phyloP scores from a whole-genome alignment of 2,888 invertebrate genomes.

The Epsilonema sp. region DNA sequence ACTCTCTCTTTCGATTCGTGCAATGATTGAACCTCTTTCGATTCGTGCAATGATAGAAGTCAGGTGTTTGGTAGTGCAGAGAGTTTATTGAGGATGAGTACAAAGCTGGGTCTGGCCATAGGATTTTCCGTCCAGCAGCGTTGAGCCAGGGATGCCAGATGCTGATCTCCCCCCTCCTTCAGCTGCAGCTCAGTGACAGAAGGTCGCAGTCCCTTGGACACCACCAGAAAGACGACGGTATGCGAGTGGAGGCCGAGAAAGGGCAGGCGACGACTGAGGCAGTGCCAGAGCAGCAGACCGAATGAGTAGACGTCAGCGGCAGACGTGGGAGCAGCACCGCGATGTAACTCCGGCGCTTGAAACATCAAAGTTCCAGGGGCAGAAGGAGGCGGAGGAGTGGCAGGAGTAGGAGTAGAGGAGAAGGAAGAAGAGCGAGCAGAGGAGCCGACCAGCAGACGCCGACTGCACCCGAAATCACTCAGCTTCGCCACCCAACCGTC shows the following conservation, averaged over 20 bases:
- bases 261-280: constrained; percentile 5
- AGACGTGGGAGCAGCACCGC: neutral
- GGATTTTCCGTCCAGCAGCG: no score
- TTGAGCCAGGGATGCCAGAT: no score
- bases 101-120: no score
- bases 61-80: no score
- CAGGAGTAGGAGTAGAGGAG: neutral
- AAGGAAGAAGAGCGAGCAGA: neutral
- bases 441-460: neutral
- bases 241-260: constrained; percentile 5
- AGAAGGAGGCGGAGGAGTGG: no score
- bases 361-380: constrained; percentile 7
- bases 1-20: no score
- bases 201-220: constrained; percentile 4
- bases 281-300: constrained; percentile 8
- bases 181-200: no score
- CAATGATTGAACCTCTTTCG: no score
- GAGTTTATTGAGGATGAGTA: no score
- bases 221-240: constrained; percentile 8
- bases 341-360: constrained; percentile 7
- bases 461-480: constrained; percentile 9
- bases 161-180: no score
- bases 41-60: no score
- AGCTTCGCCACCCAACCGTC: constrained; percentile 1
- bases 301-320: constrained; percentile 8